Conservation (phyloP, 2,113 vertebrate species). For the Psettodes erumei region DNA sequence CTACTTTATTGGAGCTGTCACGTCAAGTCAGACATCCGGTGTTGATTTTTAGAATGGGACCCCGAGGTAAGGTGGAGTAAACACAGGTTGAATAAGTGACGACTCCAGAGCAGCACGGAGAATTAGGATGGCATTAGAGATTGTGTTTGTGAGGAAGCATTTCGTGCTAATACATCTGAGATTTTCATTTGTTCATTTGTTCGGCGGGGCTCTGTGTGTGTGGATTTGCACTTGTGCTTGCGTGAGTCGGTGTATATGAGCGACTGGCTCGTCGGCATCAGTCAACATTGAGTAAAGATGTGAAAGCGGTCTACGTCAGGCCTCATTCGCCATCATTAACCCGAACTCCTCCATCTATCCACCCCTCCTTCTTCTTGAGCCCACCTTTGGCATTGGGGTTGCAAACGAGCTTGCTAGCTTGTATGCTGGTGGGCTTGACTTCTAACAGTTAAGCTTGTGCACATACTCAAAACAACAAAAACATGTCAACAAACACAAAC, state of each 20-base stretch:
- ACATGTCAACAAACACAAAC: slow-evolving; percentile 6
- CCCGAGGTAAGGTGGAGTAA: slow-evolving; percentile 40
- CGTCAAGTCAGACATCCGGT: slow-evolving; percentile 32
- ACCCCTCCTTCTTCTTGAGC: no score
- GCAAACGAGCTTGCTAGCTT: no score
- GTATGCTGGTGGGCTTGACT: no score
- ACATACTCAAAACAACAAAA: neutral
- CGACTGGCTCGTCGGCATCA: neutral
- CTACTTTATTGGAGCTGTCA: slow-evolving; percentile 57
- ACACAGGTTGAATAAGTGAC: slow-evolving; percentile 38
- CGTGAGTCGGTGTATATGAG: neutral
- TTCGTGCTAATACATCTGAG: neutral
- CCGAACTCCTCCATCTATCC: neutral
- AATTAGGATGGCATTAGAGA: slow-evolving; percentile 2
- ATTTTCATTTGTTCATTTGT: neutral
- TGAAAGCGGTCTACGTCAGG: neutral
- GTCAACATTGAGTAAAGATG: neutral
- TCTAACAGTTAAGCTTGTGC: neutral
- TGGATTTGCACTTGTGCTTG: neutral
- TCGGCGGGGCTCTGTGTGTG: neutral
- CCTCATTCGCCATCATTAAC: neutral
- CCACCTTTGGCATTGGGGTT: no score
- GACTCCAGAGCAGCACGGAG: neutral
- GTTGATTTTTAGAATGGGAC: slow-evolving; percentile 43
- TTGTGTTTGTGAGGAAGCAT: neutral